Evolutionary conservation across 2,888 invertebrate genomes (phyloP).

Genomic region (Orthosia cruda): DNA sequence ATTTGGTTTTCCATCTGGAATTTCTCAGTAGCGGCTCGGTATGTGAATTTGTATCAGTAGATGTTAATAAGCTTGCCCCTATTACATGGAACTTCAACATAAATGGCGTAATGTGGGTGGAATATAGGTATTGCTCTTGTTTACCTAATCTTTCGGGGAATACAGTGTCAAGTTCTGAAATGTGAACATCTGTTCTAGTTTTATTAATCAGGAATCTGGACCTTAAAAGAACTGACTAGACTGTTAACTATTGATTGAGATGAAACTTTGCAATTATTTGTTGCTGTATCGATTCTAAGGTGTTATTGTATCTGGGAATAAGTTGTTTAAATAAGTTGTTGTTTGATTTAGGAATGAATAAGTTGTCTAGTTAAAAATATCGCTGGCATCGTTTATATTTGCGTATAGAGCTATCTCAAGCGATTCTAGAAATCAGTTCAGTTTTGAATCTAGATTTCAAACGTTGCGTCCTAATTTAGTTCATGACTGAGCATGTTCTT

Average conservation of each 20-base stretch:
- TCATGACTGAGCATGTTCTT: neutral
- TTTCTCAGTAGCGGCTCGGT: no score
- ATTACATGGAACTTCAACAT: no score
- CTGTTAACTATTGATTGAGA: conserved; percentile 51
- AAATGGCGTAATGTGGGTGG: no score
- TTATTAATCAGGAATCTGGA: no score
- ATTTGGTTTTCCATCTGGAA: no score
- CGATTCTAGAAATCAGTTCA: neutral
- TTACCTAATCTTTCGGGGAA: neutral
- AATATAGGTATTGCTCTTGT: neutral
- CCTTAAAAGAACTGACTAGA: conserved; percentile 58
- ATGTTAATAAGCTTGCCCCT: no score
- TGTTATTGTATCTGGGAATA: conserved; percentile 2
- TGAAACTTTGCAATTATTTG: conserved; percentile 39
- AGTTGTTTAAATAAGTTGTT: neutral
- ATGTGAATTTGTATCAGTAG: no score
- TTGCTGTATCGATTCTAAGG: conserved; percentile 6
- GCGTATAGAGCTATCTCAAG: neutral
- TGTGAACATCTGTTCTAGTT: no score
- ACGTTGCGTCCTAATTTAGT: neutral
- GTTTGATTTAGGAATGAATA: neutral
- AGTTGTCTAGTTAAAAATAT: neutral
- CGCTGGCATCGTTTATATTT: neutral
- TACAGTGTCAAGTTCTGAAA: neutral
- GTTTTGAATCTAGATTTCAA: neutral